Evolutionary conservation across 1,140 invertebrate genomes (phyloP).

Genomic region (Acromyrmex heyeri): DNA sequence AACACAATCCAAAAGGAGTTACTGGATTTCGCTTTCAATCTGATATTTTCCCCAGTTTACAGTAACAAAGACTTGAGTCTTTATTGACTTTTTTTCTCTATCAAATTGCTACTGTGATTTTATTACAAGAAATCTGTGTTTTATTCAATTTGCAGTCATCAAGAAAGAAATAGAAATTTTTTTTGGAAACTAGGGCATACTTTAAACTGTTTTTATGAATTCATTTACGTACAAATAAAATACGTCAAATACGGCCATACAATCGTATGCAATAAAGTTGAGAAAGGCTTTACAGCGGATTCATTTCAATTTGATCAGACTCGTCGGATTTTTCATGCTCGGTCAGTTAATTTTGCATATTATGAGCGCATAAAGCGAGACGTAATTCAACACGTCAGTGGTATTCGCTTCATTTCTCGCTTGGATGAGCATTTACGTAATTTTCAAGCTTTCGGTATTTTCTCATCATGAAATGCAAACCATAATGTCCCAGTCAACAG

Average conservation of each 20-base stretch:
- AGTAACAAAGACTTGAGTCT: not conserved
- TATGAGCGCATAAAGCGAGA: constrained; percentile 12
- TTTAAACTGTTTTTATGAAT: not conserved
- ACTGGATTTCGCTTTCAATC: not conserved
- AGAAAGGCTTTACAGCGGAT: not conserved
- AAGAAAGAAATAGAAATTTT: not conserved
- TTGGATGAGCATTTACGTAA: not conserved
- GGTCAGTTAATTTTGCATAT: constrained; percentile 33
- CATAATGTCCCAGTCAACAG: constrained; percentile 1
- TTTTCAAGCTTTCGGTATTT: constrained; percentile 23
- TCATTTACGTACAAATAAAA: constrained; percentile 5
- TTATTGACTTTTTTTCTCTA: not conserved
- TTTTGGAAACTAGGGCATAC: not conserved
- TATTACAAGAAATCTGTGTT: not conserved
- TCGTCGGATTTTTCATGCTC: constrained; percentile 34
- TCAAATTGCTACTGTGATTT: not conserved
- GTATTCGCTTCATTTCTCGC: constrained; percentile 12
- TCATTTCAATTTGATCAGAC: constrained; percentile 21
- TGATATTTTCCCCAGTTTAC: not conserved
- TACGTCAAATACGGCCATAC: not conserved
- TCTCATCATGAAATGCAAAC: constrained; percentile 1
- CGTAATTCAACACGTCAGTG: constrained; percentile 22
- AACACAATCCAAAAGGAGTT: not conserved
- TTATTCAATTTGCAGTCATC: not conserved
- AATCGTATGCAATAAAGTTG: constrained; percentile 13